These are phyloP conservation scores for Stegastes partitus DNA, from an alignment of 2,113 vertebrate species.

Conservation along the genomic window DNA sequence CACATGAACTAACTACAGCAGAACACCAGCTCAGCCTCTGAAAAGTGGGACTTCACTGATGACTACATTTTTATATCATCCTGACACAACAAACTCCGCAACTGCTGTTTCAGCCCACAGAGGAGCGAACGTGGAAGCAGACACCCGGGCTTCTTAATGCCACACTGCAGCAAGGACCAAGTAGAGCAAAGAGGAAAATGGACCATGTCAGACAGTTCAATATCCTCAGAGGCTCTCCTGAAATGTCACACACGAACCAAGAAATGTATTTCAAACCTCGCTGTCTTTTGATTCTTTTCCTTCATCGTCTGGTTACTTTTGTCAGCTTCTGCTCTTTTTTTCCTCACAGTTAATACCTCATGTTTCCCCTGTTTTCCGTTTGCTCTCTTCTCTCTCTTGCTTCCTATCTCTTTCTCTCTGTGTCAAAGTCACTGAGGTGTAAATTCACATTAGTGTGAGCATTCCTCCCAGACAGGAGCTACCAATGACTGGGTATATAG, in stretches of 20 bases:
- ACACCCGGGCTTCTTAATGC: conserved; percentile 19
- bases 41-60: not conserved
- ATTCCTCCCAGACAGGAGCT: conserved; percentile 58
- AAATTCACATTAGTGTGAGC: conserved; percentile 65
- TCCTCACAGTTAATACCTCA: conserved; percentile 18
- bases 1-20: not conserved
- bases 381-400: not conserved
- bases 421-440: conserved; percentile 70
- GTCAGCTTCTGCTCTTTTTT: conserved; percentile 37
- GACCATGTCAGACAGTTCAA: conserved; percentile 35
- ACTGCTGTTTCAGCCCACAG: conserved; percentile 9
- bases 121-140: conserved; percentile 10
- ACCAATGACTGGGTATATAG: conserved; percentile 68
- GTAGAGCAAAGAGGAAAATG: conserved; percentile 41
- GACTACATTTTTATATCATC: conserved; percentile 23
- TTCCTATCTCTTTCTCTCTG: conserved; percentile 44
- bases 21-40: conserved; percentile 11
- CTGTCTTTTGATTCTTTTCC: not conserved
- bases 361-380: conserved; percentile 12
- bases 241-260: conserved; percentile 4
- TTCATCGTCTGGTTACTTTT: conserved; percentile 7
- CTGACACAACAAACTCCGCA: not conserved
- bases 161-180: conserved; percentile 16
- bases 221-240: conserved; percentile 34
- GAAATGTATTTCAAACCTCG: not conserved